Conservation (phyloP, 2,888 invertebrate species). For the Geophilus truncorum region DNA sequence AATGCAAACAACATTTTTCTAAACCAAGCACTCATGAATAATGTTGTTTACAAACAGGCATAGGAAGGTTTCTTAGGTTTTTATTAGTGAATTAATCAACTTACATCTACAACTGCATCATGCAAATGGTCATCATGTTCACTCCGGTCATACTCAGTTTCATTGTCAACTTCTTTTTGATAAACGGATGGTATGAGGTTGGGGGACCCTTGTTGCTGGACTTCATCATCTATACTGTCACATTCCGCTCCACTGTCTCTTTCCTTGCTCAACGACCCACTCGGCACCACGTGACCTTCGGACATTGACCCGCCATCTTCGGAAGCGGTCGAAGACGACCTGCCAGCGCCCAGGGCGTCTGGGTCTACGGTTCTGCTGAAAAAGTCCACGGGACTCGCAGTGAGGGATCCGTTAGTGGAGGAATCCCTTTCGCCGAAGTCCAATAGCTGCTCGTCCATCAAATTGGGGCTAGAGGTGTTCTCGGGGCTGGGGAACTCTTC, state of each 20-base stretch:
- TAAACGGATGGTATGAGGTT: background rate
- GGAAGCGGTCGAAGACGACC: background rate
- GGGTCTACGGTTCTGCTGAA: background rate
- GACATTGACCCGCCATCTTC: slow-evolving; percentile 14
- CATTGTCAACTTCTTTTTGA: slow-evolving; percentile 9
- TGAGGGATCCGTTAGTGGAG: background rate
- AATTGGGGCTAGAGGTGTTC: slow-evolving; percentile 23
- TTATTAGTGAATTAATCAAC: slow-evolving; percentile 29
- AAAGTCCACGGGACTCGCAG: background rate
- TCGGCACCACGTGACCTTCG: background rate
- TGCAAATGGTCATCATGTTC: background rate
- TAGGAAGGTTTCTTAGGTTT: background rate
- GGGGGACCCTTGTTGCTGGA: slow-evolving; percentile 3
- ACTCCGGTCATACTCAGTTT: background rate
- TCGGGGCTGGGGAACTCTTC: slow-evolving; percentile 33
- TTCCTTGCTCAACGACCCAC: slow-evolving; percentile 20
- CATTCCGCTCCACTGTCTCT: slow-evolving; percentile 30
- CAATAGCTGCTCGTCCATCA: background rate
- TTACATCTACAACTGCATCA: background rate
- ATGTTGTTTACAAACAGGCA: background rate
- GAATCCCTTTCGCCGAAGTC: background rate
- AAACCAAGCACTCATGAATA: background rate
- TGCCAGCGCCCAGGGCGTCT: background rate
- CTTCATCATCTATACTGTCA: slow-evolving; percentile 20
- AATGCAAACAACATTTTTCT: background rate